Conservation (phyloP, 1,140 invertebrate genomes). For the Nixonia krombeini region DNA sequence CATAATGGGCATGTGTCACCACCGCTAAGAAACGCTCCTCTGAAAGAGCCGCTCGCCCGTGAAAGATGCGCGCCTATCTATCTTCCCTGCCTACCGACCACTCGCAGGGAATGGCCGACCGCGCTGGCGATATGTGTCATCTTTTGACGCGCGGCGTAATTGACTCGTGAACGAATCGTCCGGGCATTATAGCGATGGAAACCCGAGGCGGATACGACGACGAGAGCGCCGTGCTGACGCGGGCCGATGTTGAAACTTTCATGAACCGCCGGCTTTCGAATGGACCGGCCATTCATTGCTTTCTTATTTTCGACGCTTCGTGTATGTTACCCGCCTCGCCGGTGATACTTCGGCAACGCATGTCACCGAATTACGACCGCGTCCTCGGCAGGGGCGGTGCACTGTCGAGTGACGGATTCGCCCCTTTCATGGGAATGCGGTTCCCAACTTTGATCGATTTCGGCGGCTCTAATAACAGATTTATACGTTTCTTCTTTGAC, state of each 20-base stretch:
- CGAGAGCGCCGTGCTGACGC: neutral
- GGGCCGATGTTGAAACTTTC: slow-evolving; percentile 9
- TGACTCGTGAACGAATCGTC: slow-evolving; percentile 15
- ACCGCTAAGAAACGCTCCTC: slow-evolving; percentile 11
- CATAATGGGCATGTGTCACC: slow-evolving; percentile 50
- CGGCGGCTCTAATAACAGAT: too few relatives aligned
- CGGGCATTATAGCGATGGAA: slow-evolving; percentile 9
- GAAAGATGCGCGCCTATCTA: slow-evolving; percentile 8
- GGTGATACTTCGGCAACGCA: too few relatives aligned
- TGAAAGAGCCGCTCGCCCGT: neutral
- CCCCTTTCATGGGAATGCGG: too few relatives aligned
- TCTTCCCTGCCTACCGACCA: slow-evolving; percentile 2
- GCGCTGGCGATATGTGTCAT: slow-evolving; percentile 7
- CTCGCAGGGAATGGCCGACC: slow-evolving; percentile 3
- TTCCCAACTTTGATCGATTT: too few relatives aligned
- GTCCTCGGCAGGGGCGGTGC: too few relatives aligned
- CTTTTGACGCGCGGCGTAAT: slow-evolving; percentile 11
- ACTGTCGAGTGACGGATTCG: too few relatives aligned
- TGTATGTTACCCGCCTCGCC: too few relatives aligned
- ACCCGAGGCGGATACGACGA: slow-evolving; percentile 6
- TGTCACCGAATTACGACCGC: too few relatives aligned
- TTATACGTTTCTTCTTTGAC: too few relatives aligned
- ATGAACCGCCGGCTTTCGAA: neutral
- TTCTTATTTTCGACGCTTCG: slow-evolving; percentile 7
- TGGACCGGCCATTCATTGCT: slow-evolving; percentile 8